Conservation (phyloP, 2,113 vertebrate species). For the Oxyruncus cristatus region DNA sequence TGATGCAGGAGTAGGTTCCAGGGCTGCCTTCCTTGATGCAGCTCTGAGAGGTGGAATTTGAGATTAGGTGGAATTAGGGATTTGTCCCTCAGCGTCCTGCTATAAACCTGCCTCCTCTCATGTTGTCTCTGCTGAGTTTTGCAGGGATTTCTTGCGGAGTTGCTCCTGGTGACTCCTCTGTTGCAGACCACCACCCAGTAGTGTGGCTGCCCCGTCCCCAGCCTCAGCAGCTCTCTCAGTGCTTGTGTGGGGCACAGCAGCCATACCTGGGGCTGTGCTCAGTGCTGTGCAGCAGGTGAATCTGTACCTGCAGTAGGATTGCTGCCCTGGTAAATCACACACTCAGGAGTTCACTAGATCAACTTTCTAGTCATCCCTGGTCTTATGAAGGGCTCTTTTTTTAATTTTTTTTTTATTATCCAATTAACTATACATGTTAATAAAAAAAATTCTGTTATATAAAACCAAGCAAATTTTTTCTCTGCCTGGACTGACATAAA, state of each 20-base stretch:
- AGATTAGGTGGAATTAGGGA: not conserved
- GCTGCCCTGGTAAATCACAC: not conserved
- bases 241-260: accelerated
- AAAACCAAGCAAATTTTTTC: not conserved
- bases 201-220: accelerated
- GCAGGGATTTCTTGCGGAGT: not conserved
- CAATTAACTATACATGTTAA: constrained; percentile 62
- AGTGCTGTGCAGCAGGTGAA: not conserved
- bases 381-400: not conserved
- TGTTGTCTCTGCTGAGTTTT: not conserved
- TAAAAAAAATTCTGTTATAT: constrained; percentile 40
- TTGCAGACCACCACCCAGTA: not conserved
- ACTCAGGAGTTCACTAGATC: constrained; percentile 30
- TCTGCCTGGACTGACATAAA: constrained; percentile 39
- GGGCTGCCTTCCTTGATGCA: not conserved
- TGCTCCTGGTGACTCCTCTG: not conserved
- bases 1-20: not conserved
- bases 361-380: constrained; percentile 8
- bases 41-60: not conserved
- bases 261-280: not conserved
- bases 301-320: not conserved
- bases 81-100: not conserved
- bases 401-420: constrained; percentile 43
- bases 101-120: not conserved
- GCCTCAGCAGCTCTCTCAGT: not conserved